phyloP scores from a whole-genome alignment of 2,888 invertebrate genomes.

The Polydrusus pterygomalis region DNA sequence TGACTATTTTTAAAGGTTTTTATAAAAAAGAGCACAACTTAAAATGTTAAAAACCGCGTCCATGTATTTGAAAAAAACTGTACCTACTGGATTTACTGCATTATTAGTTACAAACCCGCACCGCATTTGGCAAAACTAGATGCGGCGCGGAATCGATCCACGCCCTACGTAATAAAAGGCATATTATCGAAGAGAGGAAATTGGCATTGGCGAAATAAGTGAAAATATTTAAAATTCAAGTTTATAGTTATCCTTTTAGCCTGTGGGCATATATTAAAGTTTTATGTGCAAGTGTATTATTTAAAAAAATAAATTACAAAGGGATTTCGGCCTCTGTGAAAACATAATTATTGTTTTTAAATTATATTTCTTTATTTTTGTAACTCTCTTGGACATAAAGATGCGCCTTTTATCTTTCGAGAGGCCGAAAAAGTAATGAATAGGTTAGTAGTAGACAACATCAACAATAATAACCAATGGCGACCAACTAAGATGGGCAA shows the following conservation, averaged over 20 bases:
- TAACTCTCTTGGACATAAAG: neutral
- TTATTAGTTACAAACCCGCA: no score
- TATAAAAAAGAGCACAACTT: no score
- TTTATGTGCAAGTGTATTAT: slow-evolving; percentile 1
- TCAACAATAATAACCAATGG: no score
- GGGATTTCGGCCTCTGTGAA: neutral
- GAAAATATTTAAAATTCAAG: slow-evolving; percentile 1
- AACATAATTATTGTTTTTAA: slow-evolving; percentile 1
- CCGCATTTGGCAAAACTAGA: no score
- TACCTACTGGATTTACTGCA: no score
- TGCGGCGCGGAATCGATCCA: no score
- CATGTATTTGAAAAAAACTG: no score
- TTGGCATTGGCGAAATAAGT: slow-evolving; percentile 9
- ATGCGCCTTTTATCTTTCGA: neutral
- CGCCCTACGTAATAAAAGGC: slow-evolving; percentile 12
- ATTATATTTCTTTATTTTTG: slow-evolving; percentile 9
- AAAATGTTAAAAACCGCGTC: no score
- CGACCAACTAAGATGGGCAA: no score
- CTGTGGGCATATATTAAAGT: neutral
- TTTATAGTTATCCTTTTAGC: slow-evolving; percentile 16
- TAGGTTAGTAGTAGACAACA: no score
- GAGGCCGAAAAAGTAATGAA: no score
- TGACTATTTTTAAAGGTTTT: no score
- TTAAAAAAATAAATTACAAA: slow-evolving; percentile 12
- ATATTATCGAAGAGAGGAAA: neutral